Conservation (phyloP, 2,113 vertebrate genomes). For the Addax nasomaculatus region DNA sequence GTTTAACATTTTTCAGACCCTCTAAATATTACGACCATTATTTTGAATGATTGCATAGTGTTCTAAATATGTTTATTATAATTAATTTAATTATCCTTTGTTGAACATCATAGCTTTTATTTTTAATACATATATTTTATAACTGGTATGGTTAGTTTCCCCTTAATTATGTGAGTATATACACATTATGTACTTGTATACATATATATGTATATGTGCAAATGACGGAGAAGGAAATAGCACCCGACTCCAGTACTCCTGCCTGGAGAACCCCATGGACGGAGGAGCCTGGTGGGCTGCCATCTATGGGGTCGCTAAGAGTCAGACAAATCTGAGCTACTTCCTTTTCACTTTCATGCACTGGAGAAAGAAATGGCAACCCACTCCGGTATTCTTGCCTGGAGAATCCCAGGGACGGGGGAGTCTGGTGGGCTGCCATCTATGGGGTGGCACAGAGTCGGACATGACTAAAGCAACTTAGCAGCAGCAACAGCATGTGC, state of each 20-base stretch:
- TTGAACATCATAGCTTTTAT: not conserved
- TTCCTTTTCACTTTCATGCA: not conserved
- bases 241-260: not conserved
- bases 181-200: accelerated
- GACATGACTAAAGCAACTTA: not conserved
- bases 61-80: not conserved
- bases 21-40: not conserved
- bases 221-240: not conserved
- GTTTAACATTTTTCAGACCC: not conserved
- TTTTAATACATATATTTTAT: not conserved
- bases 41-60: not conserved
- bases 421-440: not conserved
- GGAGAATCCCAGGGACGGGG: not conserved
- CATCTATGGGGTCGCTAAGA: not conserved
- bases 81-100: not conserved
- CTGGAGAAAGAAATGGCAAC: not conserved
- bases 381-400: not conserved
- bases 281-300: not conserved
- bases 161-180: not conserved
- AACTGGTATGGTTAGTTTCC: not conserved
- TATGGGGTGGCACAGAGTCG: not conserved
- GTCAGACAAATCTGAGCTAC: accelerated
- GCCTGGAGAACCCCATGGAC: not conserved
- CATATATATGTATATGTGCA: too few relatives aligned
- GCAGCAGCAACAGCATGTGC: not conserved